Percentiles rank a stretch among this genome's conserved stretches.
Evolutionary conservation across 2,888 invertebrate species (phyloP).

Genomic region (Timema cristinae): DNA sequence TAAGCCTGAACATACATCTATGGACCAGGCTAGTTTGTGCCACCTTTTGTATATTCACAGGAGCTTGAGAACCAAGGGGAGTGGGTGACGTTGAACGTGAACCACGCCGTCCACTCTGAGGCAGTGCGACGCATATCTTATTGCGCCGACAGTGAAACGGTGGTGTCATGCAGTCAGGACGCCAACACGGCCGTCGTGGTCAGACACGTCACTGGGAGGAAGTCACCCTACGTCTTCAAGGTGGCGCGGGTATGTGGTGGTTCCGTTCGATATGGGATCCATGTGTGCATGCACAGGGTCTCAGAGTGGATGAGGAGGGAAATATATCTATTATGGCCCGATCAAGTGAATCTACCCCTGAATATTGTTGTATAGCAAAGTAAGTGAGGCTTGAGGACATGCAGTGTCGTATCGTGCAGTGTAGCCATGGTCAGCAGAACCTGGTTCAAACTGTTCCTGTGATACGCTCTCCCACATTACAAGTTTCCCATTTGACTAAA

Average conservation of each 20-base stretch:
- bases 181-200: conserved; percentile 49
- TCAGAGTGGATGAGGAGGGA: no score
- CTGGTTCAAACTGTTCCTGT: no score
- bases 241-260: conserved; percentile 49
- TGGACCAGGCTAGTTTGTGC: no score
- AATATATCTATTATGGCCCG: no score
- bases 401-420: no score
- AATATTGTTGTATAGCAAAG: no score
- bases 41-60: conserved; percentile 40
- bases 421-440: no score
- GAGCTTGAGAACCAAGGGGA: conserved; percentile 52
- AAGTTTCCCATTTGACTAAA: no score
- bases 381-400: no score
- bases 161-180: conserved; percentile 57
- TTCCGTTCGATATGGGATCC: not conserved
- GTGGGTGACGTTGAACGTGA: conserved; percentile 47
- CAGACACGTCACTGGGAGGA: conserved; percentile 48
- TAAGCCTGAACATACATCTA: no score
- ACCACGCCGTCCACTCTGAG: conserved; percentile 50
- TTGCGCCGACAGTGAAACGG: conserved; percentile 46
- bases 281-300: not conserved
- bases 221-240: conserved; percentile 52
- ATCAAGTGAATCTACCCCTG: no score
- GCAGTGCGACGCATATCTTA: conserved; percentile 49
- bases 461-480: no score